Conservation (phyloP, 2,113 vertebrate genomes). For the Entomyzon cyanotis region DNA sequence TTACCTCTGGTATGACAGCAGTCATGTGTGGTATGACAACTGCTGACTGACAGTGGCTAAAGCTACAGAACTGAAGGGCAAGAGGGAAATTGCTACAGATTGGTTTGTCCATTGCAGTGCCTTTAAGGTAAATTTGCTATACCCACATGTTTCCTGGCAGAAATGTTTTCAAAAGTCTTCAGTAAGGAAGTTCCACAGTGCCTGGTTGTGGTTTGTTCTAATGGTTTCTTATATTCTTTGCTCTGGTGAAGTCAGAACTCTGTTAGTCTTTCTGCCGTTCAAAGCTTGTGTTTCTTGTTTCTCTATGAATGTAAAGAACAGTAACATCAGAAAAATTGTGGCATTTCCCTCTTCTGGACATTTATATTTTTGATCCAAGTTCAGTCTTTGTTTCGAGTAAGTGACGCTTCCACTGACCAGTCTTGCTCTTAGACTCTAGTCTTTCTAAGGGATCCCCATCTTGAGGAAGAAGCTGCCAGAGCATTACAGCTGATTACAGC, state of each 20-base stretch:
- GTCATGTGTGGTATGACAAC: background rate
- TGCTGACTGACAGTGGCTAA: background rate
- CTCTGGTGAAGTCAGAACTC: background rate
- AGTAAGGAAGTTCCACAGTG: background rate
- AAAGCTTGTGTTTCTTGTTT: background rate
- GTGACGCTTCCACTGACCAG: background rate
- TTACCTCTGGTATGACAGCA: background rate
- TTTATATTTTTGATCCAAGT: background rate
- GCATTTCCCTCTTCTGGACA: background rate
- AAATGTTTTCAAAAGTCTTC: background rate
- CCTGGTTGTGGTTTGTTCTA: background rate
- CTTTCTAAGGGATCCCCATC: background rate
- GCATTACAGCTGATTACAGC: background rate
- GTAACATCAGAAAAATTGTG: background rate
- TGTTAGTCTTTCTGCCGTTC: background rate
- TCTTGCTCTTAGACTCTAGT: background rate
- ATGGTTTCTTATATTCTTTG: background rate
- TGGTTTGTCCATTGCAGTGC: accelerated
- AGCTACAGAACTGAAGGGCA: background rate
- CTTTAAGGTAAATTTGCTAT: background rate
- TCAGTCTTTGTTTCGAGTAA: background rate
- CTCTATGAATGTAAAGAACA: background rate
- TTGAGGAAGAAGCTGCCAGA: background rate
- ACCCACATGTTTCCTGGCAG: background rate
- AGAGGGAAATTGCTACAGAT: background rate